Base-by-base conservation (phyloP, 2,888 invertebrate species). In the Trissoscelio sp. region DNA sequence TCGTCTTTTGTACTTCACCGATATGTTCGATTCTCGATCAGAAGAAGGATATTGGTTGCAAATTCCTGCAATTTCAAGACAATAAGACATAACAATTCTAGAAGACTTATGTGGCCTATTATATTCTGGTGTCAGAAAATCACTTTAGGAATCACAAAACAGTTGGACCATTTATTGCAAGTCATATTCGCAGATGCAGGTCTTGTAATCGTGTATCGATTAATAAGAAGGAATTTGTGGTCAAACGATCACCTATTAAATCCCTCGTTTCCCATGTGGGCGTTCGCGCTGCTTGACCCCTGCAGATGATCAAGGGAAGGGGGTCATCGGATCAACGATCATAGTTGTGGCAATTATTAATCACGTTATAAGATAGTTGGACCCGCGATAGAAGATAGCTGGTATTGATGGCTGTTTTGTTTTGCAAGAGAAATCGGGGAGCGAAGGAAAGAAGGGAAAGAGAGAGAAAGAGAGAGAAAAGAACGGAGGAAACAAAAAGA, bases 311-410 rank as follows among this genome's bases (percentile, higher is more conserved):
- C 85, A 74, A 83, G 84, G 83, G 77, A 44, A 85, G 87, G 85
- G 85, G 87, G 88, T 88, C 88, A 88, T 88, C 88, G 86, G 88
- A 88, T 88, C 87, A 87, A 85, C 85, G 87, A 88, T 88, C 88
- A 85, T 86, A 85, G 86, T 85, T 86, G 82, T 85, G 83, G 86
- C 85, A 87, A 87, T 87, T 87, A 87, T 86, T 86, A 87, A 87
- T 87, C 87, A 85, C 85, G 86, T 84, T 85, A 57, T 55, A 67
- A 82, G 80, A 81, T 83, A 75, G 72, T 69, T 79, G 66, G 73
- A 24, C 62, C 67, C 82, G 85, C 83, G 86, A 86, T 86, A 80
- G 48, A 77, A 83, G 79, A 83, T 82, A 79, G 46, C 69, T 62
- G 67, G 55, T 75, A 83, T 77, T 69, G 79, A 81, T 79, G 72